phyloP scores from a whole-genome alignment of 2,888 invertebrate species.

The Polia nebulosa region DNA sequence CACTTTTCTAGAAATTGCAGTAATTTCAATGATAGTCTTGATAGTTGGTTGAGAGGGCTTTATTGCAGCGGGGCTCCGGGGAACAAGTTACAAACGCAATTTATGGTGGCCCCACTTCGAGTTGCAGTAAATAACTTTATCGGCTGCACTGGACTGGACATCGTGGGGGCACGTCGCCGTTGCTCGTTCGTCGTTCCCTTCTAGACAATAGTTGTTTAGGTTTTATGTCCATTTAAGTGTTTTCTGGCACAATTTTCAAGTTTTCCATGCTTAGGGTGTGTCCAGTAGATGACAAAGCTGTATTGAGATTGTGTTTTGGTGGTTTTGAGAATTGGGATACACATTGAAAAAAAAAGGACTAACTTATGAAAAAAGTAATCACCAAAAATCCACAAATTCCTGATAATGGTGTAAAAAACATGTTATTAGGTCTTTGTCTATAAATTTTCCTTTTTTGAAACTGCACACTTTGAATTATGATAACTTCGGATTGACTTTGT shows the following conservation, averaged over 20 bases:
- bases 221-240: conserved; percentile 31
- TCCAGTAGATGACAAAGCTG: not conserved
- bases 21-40: conserved; percentile 62
- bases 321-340: not conserved
- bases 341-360: not conserved
- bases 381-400: too few species aligned
- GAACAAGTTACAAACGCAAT: conserved; percentile 85
- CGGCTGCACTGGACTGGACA: conserved; percentile 77
- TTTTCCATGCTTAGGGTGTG: not conserved
- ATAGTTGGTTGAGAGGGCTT: conserved; percentile 68
- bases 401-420: too few species aligned
- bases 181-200: conserved; percentile 18
- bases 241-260: conserved; percentile 6
- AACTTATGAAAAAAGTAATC: not conserved
- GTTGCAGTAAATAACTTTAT: conserved; percentile 85
- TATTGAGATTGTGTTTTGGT: too few species aligned
- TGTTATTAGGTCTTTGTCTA: too few species aligned
- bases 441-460: too few species aligned
- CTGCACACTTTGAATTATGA: too few species aligned
- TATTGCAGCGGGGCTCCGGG: conserved; percentile 77
- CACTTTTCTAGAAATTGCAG: conserved; percentile 58
- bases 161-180: conserved; percentile 57
- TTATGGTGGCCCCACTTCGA: conserved; percentile 80
- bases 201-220: conserved; percentile 21
- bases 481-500: too few species aligned